Conservation (phyloP, 2,888 invertebrate genomes). For the Lottia gigantea region DNA sequence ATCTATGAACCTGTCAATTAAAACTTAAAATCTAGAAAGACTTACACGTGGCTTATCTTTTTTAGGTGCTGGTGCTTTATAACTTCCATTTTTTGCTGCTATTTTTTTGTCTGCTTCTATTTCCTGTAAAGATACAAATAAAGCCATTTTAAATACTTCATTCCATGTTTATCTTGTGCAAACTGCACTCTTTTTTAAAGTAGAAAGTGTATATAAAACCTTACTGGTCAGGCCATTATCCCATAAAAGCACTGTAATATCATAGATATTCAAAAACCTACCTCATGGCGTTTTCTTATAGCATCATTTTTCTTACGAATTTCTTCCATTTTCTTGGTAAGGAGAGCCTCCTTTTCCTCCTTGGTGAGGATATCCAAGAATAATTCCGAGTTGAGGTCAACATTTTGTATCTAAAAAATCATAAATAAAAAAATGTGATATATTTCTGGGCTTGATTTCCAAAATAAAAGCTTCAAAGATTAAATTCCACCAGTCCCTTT, state of each 20-base stretch:
- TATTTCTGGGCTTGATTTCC: too few relatives aligned
- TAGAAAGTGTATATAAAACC: slow-evolving; percentile 17
- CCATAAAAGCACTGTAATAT: slow-evolving; percentile 50
- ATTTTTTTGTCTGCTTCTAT: slow-evolving; percentile 59
- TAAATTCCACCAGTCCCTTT: too few relatives aligned
- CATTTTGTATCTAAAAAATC: slow-evolving; percentile 3
- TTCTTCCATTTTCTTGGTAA: slow-evolving; percentile 65
- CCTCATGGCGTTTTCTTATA: slow-evolving; percentile 60
- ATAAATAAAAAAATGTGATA: too few relatives aligned
- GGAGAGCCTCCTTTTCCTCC: slow-evolving; percentile 65
- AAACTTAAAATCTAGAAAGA: too few relatives aligned
- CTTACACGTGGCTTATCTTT: slow-evolving; percentile 19
- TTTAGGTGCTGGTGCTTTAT: slow-evolving; percentile 25
- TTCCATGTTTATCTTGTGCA: too few relatives aligned
- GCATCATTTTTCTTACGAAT: slow-evolving; percentile 64
- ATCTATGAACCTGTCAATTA: too few relatives aligned
- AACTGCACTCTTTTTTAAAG: too few relatives aligned
- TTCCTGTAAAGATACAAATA: slow-evolving; percentile 44
- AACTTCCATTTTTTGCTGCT: slow-evolving; percentile 42
- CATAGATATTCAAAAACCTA: slow-evolving; percentile 27
- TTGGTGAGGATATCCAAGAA: slow-evolving; percentile 65
- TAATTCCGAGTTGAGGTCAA: slow-evolving; percentile 34
- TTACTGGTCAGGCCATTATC: slow-evolving; percentile 42
- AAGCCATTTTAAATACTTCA: too few relatives aligned
- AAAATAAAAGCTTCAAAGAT: too few relatives aligned